These are phyloP conservation scores for Rhogogaster chlorosoma DNA, from an alignment of 2,888 invertebrate genomes.

Conservation along the genomic window DNA sequence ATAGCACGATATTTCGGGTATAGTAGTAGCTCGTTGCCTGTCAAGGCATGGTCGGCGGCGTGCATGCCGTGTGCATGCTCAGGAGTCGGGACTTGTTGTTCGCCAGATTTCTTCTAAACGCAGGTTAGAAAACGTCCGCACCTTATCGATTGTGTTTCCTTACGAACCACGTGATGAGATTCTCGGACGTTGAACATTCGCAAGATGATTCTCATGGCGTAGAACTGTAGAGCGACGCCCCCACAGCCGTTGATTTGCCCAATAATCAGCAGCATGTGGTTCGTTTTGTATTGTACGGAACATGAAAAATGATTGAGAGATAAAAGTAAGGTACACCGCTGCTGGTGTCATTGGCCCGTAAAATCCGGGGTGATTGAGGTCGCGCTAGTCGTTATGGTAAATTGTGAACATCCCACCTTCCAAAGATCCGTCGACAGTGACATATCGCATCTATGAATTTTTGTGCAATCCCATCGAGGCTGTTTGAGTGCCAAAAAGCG, in stretches of 20 bases:
- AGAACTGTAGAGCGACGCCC: too few relatives aligned
- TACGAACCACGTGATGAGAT: not conserved
- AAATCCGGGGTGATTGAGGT: not conserved
- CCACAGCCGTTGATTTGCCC: not conserved
- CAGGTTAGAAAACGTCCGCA: not conserved
- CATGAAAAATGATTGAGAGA: not conserved
- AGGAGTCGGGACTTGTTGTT: not conserved
- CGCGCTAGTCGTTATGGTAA: not conserved
- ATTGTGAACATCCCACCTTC: not conserved
- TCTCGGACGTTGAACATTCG: not conserved
- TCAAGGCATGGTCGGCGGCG: slow-evolving; percentile 68
- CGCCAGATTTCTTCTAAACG: not conserved
- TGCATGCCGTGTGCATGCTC: slow-evolving; percentile 16
- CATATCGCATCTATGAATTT: not conserved
- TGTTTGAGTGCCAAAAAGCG: not conserved
- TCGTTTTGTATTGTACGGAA: not conserved
- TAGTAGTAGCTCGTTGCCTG: slow-evolving; percentile 52
- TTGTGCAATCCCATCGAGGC: not conserved
- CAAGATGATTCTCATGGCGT: not conserved
- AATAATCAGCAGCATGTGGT: not conserved
- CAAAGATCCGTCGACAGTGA: not conserved
- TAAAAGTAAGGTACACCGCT: not conserved
- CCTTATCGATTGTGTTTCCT: not conserved
- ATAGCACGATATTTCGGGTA: not conserved
- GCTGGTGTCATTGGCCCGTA: not conserved